A percentile compares a stretch with the other conserved stretches of the same genome.
Evolutionary conservation across 2,888 invertebrate genomes (phyloP).

Genomic region (Aphidoletes aphidimyza): DNA sequence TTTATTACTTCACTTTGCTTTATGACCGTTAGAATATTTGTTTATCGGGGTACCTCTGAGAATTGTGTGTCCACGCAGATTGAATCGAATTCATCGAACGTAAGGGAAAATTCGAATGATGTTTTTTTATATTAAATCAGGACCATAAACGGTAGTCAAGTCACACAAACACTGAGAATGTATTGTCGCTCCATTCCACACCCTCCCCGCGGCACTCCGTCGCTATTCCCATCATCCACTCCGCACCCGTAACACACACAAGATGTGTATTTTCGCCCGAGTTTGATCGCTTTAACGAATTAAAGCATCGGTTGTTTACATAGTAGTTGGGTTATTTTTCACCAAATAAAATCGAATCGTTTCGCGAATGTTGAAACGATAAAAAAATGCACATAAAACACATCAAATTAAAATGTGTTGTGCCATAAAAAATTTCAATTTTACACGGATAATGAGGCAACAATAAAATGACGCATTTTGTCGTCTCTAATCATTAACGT

Average conservation of each 20-base stretch:
- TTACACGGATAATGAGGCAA: neutral
- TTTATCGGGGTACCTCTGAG: neutral
- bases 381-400: constrained; percentile 13
- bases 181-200: no score
- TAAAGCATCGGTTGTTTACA: no score
- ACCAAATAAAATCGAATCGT: no score
- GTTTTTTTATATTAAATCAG: neutral
- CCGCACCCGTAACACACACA: no score
- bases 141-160: neutral
- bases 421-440: neutral
- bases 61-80: constrained; percentile 11
- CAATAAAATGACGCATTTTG: neutral
- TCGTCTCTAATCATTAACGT: neutral
- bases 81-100: neutral
- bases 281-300: neutral
- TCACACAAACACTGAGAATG: no score
- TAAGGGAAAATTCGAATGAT: neutral
- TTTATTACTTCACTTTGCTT: no score
- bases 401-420: neutral
- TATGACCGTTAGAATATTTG: neutral
- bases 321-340: no score
- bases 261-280: no score
- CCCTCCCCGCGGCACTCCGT: no score
- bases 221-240: no score
- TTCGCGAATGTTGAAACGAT: neutral